Conservation (phyloP, 2,797 vertebrate genomes). For the Onychomys torridus region DNA sequence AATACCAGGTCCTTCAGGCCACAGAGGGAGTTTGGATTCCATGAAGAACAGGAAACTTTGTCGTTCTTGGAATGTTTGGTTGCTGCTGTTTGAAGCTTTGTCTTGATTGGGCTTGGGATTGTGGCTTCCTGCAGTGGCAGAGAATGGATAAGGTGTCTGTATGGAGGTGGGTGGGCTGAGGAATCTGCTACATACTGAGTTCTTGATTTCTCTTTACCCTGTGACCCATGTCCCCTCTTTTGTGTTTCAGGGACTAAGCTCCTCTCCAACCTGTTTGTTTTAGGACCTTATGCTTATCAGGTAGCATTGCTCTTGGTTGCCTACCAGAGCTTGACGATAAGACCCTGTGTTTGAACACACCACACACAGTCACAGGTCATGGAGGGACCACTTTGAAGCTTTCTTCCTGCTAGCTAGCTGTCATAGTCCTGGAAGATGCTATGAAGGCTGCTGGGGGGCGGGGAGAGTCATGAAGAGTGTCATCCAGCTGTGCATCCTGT, state of each 20-base stretch:
- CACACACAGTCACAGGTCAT: background rate
- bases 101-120: background rate
- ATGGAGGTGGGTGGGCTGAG: too few relatives aligned
- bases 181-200: background rate
- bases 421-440: background rate
- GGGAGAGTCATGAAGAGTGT: background rate
- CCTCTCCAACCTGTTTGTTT: conserved; percentile 11
- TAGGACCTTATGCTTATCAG: conserved; percentile 4
- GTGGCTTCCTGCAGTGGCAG: background rate
- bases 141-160: background rate
- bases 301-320: background rate
- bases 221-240: background rate
- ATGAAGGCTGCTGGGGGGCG: too few relatives aligned
- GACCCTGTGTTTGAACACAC: background rate
- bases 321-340: background rate
- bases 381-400: background rate
- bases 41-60: background rate
- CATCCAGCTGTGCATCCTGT: background rate
- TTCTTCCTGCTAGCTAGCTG: background rate
- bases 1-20: background rate
- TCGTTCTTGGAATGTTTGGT: background rate
- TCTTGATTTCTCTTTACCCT: background rate
- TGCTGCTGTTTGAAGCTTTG: background rate
- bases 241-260: background rate
- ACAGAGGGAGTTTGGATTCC: background rate